Base-by-base conservation (phyloP, 2,113 vertebrate genomes). In the Oxyruncus cristatus region DNA sequence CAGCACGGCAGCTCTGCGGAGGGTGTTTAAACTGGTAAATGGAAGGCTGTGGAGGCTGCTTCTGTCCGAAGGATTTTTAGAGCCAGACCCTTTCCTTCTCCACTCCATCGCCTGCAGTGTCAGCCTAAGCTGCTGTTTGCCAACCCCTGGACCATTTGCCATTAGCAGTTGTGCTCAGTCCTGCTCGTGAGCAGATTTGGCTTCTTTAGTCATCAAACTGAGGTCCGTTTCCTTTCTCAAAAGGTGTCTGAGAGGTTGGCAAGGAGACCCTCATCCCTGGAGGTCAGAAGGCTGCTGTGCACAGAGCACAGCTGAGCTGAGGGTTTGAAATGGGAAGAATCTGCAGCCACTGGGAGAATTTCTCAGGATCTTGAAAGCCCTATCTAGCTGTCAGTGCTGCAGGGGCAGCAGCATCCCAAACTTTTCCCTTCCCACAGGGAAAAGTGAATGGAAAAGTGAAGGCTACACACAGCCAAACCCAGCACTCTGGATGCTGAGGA, bases 341-440 rank as follows among this genome's bases (percentile, higher is more conserved):
- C 3, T 35, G 70, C 74, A 78, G 79, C 35, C 49, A 5, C 39
- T 24, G 33, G 6, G 44, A 68, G 62, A 13, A 27, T 17, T 15
- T 15, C 37, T 42, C 66, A 11, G 56, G 39, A 56, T 82, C 92
- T 47, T 10, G 22, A 30, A 73, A 61, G 61, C 30, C 23, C n/a
- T 32, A 5, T 8, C n/a, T 39, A 52, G 46, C 2, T 4, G 18
- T 28, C 33, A 17, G 6, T 8, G 26, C 74, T 72, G 91, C 50
- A 63, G 63, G 44, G 76, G 17, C 2, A 7, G 49, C 59, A 32
- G 21, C 4, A 37, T 33, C 19, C 28, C 70, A 71, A 50, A 42
- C 55, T 32, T 23, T 35, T 32, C 53, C 53, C 12, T 78, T 32
- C 81, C 66, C 50, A 2, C 0, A 0, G 33, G 32, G 8, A 16